Evolutionary conservation across 1,140 invertebrate species (phyloP).

Genomic region (Cyclargus thomasi): DNA sequence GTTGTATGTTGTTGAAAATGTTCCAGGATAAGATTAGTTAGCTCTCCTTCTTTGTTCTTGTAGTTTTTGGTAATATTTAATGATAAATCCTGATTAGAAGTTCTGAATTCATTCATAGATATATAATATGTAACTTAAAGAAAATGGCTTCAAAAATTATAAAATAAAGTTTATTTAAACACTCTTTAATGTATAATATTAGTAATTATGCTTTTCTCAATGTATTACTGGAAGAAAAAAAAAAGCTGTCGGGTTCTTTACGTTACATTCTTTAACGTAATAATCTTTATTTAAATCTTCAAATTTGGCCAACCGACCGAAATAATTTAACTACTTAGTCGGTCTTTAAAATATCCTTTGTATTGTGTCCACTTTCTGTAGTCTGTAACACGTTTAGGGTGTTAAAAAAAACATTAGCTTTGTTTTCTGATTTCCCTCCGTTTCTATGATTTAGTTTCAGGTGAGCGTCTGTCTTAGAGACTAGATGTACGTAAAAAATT

Average conservation of each 20-base stretch:
- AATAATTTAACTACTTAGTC: conserved; percentile 7
- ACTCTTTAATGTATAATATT: not conserved
- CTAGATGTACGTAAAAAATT: not conserved
- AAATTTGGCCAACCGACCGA: not conserved
- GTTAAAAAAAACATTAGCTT: not conserved
- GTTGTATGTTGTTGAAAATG: too few relatives aligned
- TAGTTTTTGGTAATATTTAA: too few relatives aligned
- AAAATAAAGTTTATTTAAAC: not conserved
- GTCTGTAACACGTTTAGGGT: not conserved
- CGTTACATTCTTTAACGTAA: not conserved
- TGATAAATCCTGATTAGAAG: too few relatives aligned
- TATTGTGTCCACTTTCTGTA: conserved; percentile 9
- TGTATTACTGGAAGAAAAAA: conserved; percentile 3
- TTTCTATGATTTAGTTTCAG: too few relatives aligned
- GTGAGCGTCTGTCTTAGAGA: not conserved
- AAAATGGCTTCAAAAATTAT: too few relatives aligned
- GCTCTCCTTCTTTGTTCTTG: too few relatives aligned
- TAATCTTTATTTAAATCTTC: not conserved
- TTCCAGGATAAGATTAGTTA: too few relatives aligned
- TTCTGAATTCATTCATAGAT: too few relatives aligned
- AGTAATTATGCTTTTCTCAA: conserved; percentile 7
- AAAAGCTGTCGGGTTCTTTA: not conserved
- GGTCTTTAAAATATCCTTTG: not conserved
- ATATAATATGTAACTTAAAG: too few relatives aligned
- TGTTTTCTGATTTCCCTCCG: not conserved